Base-by-base conservation (phyloP, 1,140 invertebrate genomes). In the Proctacanthus coquilletti region DNA sequence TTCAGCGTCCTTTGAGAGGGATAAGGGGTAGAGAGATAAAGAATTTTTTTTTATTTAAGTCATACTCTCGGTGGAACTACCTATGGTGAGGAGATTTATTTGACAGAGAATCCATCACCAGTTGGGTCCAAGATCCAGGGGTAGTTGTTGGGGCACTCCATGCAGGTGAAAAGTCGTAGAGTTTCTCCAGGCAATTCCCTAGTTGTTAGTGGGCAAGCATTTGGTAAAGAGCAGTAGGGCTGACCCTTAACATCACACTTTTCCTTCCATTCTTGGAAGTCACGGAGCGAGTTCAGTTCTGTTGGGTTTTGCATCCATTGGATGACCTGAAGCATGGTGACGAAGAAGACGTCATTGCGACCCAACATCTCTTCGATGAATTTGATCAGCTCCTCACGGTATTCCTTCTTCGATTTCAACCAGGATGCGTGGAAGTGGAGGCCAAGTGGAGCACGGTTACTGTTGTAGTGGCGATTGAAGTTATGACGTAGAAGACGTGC, bases 271-370 rank as follows among this genome's bases (percentile, higher is more conserved):
- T 89, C 84, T 52, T 82, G 75, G 73, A 93, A 93, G 51, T 93
- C 88, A 49, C 84, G 71, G 25, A 94, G 70, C 11, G 74, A 76
- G 9, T 82, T 77, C 32, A 92, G 50, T 59, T 93, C 85, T 3
- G 86, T 92, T 25, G 92, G 92, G 44, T 84, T 86, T 64, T 93
- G 88, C 85, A 95, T 94, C 91, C 91, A 96, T 64, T 94, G 88
- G 50, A 96, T 85, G 6, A 94, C 88, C 70, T 93, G 86, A 43
- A 86, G 71, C 64, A 86, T 85, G 33, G 84, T 93, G 20, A 91
- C 86, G 56, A 96, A 92, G 66, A 92, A 94, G 10, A 94, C 88
- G 54, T 96, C 88, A 50, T 84, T 84, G 48, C 83, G 75, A 39
- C 74, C 71, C 34, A 88, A 60, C 77, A 93, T 85, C 56, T 94